Percentiles rank a stretch among this genome's conserved stretches.
phyloP scores from a whole-genome alignment of 2,113 vertebrate genomes.

The Mobula hypostoma region DNA sequence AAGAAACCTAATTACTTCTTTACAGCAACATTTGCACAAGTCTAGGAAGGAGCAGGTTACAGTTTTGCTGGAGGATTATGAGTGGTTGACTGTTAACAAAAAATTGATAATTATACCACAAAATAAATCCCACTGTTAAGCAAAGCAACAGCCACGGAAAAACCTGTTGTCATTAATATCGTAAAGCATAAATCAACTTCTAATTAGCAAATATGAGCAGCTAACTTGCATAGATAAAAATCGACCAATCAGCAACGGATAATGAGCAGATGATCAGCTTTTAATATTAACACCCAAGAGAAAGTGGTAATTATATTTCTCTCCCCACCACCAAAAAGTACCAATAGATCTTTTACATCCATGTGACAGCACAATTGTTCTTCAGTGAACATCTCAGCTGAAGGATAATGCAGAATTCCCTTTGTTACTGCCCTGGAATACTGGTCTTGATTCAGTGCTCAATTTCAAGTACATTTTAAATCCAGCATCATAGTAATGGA shows the following conservation, averaged over 20 bases:
- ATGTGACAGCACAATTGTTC: background rate
- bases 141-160: conserved; percentile 13
- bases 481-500: too few relatives aligned
- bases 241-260: background rate
- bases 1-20: background rate
- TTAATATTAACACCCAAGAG: background rate
- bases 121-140: background rate
- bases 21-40: background rate
- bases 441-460: too few relatives aligned
- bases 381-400: background rate
- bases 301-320: too few relatives aligned
- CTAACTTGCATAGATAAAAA: background rate
- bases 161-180: background rate
- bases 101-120: background rate
- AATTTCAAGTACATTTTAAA: too few relatives aligned
- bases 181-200: background rate
- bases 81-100: background rate
- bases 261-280: background rate
- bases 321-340: background rate
- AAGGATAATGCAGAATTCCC: too few relatives aligned
- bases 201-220: background rate
- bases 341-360: background rate
- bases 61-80: background rate
- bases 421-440: too few relatives aligned
- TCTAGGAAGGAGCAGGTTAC: background rate